Evolutionary conservation across 1,140 invertebrate genomes (phyloP).

Genomic region (Hyles euphorbiae): DNA sequence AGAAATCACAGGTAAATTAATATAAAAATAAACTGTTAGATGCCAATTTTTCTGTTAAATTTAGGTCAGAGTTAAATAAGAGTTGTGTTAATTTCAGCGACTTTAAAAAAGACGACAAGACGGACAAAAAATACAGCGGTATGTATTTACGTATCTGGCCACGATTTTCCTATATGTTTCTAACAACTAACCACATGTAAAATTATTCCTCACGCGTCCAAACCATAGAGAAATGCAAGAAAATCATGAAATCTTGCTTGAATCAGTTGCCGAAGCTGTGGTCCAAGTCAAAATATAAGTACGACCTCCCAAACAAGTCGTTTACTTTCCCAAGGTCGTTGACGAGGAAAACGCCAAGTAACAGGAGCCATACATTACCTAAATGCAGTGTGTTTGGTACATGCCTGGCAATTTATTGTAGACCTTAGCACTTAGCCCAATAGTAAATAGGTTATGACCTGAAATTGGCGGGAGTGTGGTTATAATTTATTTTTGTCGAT

Average conservation of each 20-base stretch:
- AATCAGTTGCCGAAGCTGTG: constrained; percentile 60
- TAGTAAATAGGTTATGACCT: too few relatives aligned
- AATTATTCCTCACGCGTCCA: too few relatives aligned
- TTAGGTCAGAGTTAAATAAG: too few relatives aligned
- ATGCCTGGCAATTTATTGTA: background rate
- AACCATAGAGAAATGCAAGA: constrained; percentile 60
- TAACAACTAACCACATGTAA: background rate
- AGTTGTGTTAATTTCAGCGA: constrained; percentile 41
- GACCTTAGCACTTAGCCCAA: background rate
- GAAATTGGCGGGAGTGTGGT: too few relatives aligned
- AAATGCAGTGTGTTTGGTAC: constrained; percentile 58
- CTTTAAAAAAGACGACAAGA: constrained; percentile 43
- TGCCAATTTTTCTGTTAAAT: background rate
- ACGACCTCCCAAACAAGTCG: constrained; percentile 49
- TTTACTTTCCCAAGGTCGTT: constrained; percentile 58
- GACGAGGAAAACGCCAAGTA: constrained; percentile 41
- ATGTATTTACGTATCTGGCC: constrained; percentile 20
- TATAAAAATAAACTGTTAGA: background rate
- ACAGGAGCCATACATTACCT: constrained; percentile 65
- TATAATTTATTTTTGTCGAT: too few relatives aligned
- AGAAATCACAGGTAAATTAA: constrained; percentile 38
- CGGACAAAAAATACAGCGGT: constrained; percentile 58
- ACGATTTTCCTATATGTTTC: background rate
- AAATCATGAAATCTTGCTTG: constrained; percentile 62
- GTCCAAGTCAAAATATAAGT: constrained; percentile 53